Conservation (phyloP, 2,888 invertebrate species). For the Yponomeuta evonymella region DNA sequence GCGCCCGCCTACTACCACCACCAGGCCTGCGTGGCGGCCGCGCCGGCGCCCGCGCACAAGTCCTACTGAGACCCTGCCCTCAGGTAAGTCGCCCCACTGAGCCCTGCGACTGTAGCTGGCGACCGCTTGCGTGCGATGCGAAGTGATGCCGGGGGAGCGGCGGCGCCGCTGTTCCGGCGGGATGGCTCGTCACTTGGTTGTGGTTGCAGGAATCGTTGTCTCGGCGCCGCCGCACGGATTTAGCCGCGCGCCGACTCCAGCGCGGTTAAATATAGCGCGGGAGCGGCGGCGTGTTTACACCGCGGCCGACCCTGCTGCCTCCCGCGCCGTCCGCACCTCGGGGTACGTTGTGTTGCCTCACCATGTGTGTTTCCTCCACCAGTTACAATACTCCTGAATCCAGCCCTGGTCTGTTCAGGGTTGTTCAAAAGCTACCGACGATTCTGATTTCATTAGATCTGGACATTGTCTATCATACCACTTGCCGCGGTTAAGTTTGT, state of each 20-base stretch:
- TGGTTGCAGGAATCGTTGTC: constrained; percentile 72
- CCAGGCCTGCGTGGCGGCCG: constrained; percentile 77
- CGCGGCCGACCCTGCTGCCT: constrained; percentile 68
- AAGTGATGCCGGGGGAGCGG: constrained; percentile 32
- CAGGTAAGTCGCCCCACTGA: constrained; percentile 45
- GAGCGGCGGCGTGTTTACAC: constrained; percentile 71
- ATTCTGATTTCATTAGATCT: constrained; percentile 24
- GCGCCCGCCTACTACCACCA: constrained; percentile 74
- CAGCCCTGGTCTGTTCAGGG: constrained; percentile 23
- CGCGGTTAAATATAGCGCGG: constrained; percentile 70
- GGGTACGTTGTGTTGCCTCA: constrained; percentile 55
- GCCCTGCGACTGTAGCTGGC: constrained; percentile 43
- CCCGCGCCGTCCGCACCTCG: constrained; percentile 60
- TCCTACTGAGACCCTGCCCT: constrained; percentile 63
- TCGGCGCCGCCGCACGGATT: constrained; percentile 68
- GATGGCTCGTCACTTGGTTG: constrained; percentile 65
- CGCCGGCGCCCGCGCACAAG: constrained; percentile 65
- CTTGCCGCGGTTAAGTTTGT: neutral
- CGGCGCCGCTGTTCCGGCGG: constrained; percentile 39
- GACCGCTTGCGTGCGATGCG: constrained; percentile 34
- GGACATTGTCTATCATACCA: neutral
- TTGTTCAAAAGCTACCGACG: no score
- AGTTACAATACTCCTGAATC: constrained; percentile 38
- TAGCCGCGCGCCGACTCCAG: constrained; percentile 70
- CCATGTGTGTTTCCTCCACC: constrained; percentile 46